A percentile compares a stretch with the other conserved stretches of the same genome.
These are phyloP conservation scores for Scartelaos histophorus DNA, from an alignment of 2,113 vertebrate genomes.

Conservation along the genomic window DNA sequence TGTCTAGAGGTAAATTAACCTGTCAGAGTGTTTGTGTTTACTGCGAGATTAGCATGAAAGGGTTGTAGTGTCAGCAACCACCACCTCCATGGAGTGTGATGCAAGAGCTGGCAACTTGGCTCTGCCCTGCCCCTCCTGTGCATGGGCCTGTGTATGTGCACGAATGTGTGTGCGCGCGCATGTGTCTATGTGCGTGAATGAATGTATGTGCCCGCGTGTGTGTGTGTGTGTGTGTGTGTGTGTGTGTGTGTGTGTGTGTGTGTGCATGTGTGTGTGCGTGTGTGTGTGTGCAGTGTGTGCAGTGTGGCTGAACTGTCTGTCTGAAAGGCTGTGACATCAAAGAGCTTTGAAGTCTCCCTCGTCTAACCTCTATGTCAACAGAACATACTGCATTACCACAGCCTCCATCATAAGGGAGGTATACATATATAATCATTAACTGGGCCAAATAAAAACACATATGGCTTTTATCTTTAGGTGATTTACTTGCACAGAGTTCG, in stretches of 20 bases:
- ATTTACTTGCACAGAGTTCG: too few species aligned
- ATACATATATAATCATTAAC: conserved; percentile 9
- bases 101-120: conserved; percentile 66
- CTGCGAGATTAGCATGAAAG: conserved; percentile 64
- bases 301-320: conserved; percentile 52
- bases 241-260: not conserved
- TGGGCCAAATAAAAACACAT: not conserved
- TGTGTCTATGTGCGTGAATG: not conserved
- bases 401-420: conserved; percentile 14
- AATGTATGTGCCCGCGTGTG: too few species aligned
- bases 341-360: conserved; percentile 67
- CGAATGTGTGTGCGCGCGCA: conserved; percentile 21
- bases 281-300: conserved; percentile 1
- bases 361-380: conserved; percentile 56
- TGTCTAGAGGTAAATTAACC: conserved; percentile 72
- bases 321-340: conserved; percentile 73
- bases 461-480: not conserved
- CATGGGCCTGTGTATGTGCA: conserved; percentile 2
- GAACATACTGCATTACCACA: conserved; percentile 46
- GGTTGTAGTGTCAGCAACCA: conserved; percentile 64
- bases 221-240: conserved; percentile 2
- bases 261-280: too few species aligned
- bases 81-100: conserved; percentile 65
- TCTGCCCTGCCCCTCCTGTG: conserved; percentile 62
- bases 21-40: conserved; percentile 75